These are phyloP conservation scores for Timandra comae DNA, from an alignment of 2,888 invertebrate species.

Conservation along the genomic window DNA sequence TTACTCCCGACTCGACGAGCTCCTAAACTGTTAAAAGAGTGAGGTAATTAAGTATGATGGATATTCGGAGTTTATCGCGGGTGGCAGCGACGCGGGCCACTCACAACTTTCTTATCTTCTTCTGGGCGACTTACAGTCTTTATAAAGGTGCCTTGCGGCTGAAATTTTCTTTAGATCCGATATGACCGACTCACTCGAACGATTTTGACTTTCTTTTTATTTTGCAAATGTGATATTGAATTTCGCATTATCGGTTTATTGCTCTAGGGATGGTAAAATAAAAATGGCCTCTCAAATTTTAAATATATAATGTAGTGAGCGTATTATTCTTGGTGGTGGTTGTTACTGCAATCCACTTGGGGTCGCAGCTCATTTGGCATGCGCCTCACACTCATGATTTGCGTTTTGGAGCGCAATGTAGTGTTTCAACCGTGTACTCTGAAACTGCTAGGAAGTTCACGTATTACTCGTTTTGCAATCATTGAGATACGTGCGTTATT, in stretches of 20 bases:
- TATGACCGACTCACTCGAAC: slow-evolving; percentile 24
- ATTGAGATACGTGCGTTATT: slow-evolving; percentile 2
- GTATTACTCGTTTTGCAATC: slow-evolving; percentile 15
- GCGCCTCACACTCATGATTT: slow-evolving; percentile 22
- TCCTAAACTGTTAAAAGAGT: slow-evolving; percentile 65
- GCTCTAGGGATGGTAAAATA: no score
- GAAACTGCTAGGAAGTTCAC: slow-evolving; percentile 13
- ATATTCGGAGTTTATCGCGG: slow-evolving; percentile 66
- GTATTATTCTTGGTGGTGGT: slow-evolving; percentile 6
- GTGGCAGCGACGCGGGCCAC: slow-evolving; percentile 48
- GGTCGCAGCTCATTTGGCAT: slow-evolving; percentile 20
- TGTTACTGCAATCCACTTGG: slow-evolving; percentile 12
- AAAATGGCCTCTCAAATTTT: not conserved
- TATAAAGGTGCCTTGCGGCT: slow-evolving; percentile 33
- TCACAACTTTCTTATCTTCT: slow-evolving; percentile 56
- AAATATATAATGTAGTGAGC: not conserved
- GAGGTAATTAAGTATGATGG: slow-evolving; percentile 71
- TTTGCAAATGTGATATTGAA: no score
- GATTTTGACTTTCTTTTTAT: no score
- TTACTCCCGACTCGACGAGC: slow-evolving; percentile 39
- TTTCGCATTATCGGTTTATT: no score
- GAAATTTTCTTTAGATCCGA: slow-evolving; percentile 36
- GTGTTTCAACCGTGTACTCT: slow-evolving; percentile 21
- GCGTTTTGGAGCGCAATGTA: slow-evolving; percentile 23
- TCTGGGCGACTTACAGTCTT: slow-evolving; percentile 47